Base-by-base conservation (phyloP, 2,888 invertebrate genomes). In the Nebria brevicollis region DNA sequence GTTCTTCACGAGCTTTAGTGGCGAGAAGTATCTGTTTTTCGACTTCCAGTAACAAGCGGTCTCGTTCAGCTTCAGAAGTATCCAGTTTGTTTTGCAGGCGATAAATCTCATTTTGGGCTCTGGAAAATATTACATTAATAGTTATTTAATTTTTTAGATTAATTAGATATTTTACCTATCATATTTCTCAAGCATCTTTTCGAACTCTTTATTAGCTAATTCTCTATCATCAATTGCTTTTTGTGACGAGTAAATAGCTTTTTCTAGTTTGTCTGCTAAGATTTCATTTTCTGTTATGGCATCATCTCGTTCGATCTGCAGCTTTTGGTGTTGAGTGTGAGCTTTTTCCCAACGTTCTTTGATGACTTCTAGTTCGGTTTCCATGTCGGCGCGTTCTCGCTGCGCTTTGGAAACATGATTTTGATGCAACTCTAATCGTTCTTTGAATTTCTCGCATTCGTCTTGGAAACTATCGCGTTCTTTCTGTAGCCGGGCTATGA, bases 181-280 rank as follows among this genome's bases (percentile, higher is more conserved):
- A 89, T 96, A 96, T 91, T 97, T 97, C 90, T 97, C 97, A 85
- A 97, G 91, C 91, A 97, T 93, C 90, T 97, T 96, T 88, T 97
- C 97, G 88, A 96, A 95, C 90, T 97, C 97, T 90, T 96, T 96
- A 90, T 96, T 95, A 85, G 95, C 94, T 77, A 92, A 94, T 85
- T 97, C 97, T 85, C 96, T 94, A 86, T 97, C 97, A 87, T 97
- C 97, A 84, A 95, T 92, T 34, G 95, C 93, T 89, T 97, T 97
- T 87, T 95, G 95, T 83, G 95, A 92, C 42, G 94, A 92, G 85
- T 95, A 94, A 83, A 96, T 93, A 43, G 95, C 93, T 88, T 97
- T 97, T 84, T 97, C 97, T 82, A 96, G 90, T 90, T 97, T 97
- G 82, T 97, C 97, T 88, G 96, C 96, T 82, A 97, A 89, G 85